A percentile compares a stretch with the other conserved stretches of the same genome.
phyloP scores from a whole-genome alignment of 2,888 invertebrate species.

The Ptilodon capucinus region DNA sequence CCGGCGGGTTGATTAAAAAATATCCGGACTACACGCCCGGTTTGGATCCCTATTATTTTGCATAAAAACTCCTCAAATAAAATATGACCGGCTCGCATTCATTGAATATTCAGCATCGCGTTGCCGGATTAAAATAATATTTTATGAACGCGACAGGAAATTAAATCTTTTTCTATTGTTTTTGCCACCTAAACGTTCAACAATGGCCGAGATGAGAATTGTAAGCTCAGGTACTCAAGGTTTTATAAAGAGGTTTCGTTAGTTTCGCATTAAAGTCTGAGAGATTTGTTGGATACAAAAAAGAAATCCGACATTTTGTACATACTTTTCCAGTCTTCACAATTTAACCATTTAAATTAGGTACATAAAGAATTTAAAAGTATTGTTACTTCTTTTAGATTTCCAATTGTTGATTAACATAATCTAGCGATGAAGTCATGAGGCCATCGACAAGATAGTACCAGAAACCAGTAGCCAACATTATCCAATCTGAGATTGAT shows the following conservation, averaged over 20 bases:
- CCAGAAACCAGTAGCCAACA: too few species aligned
- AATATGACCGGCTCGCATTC: conserved; percentile 56
- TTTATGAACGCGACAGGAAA: conserved; percentile 68
- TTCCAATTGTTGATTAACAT: too few species aligned
- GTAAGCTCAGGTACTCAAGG: conserved; percentile 14
- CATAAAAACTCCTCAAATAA: conserved; percentile 61
- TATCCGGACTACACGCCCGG: conserved; percentile 37
- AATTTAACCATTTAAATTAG: too few species aligned
- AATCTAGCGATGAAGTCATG: too few species aligned
- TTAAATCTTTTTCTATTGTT: conserved; percentile 70
- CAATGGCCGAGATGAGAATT: conserved; percentile 38
- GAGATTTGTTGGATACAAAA: conserved; percentile 6
- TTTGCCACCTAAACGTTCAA: conserved; percentile 51
- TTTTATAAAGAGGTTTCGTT: conserved; percentile 9
- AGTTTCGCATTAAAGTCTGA: neutral
- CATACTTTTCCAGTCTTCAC: too few species aligned
- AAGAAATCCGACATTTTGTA: conserved; percentile 18
- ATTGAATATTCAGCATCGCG: conserved; percentile 65
- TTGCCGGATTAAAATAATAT: conserved; percentile 70
- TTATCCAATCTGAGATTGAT: too few species aligned
- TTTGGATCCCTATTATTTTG: conserved; percentile 43
- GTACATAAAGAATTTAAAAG: too few species aligned
- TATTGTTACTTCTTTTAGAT: too few species aligned
- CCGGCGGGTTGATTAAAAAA: conserved; percentile 47
- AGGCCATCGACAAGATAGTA: too few species aligned